Percentiles rank a stretch among this genome's conserved stretches.
phyloP scores from a whole-genome alignment of 2,888 invertebrate species.

The Pachliopta kotzebuea region DNA sequence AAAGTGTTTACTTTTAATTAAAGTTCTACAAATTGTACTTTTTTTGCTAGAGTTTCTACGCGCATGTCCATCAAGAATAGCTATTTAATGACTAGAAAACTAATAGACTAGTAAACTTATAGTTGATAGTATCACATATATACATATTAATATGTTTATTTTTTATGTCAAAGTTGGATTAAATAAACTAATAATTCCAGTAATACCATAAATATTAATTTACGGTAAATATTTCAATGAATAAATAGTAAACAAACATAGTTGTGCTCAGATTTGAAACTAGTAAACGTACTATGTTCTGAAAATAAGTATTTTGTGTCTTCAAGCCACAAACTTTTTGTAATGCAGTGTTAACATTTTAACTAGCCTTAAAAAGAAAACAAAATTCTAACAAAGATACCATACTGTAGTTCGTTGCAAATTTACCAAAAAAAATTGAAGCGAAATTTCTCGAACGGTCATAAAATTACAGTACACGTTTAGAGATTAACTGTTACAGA shows the following conservation, averaged over 20 bases:
- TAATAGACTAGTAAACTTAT: background rate
- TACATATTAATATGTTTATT: background rate
- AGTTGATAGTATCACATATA: background rate
- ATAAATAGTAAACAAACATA: too few relatives aligned
- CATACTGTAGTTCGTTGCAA: background rate
- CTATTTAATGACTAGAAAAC: background rate
- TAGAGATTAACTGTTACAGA: slow-evolving; percentile 23
- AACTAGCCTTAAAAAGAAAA: too few relatives aligned
- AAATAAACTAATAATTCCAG: too few relatives aligned
- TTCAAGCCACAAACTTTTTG: too few relatives aligned
- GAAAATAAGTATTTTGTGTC: too few relatives aligned
- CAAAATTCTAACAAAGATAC: too few relatives aligned
- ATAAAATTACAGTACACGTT: slow-evolving; percentile 15
- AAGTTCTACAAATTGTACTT: background rate
- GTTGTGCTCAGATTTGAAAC: too few relatives aligned
- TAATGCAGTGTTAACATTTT: too few relatives aligned
- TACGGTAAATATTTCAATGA: slow-evolving; percentile 2
- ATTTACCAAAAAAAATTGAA: slow-evolving; percentile 6
- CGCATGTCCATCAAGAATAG: background rate
- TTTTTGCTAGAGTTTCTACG: background rate
- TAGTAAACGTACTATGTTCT: too few relatives aligned
- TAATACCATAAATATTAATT: background rate
- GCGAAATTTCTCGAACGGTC: slow-evolving; percentile 7
- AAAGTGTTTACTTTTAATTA: background rate
- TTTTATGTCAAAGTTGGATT: too few relatives aligned